These are phyloP conservation scores for Axea sp. DNA, from an alignment of 2,888 invertebrate species.

Conservation along the genomic window DNA sequence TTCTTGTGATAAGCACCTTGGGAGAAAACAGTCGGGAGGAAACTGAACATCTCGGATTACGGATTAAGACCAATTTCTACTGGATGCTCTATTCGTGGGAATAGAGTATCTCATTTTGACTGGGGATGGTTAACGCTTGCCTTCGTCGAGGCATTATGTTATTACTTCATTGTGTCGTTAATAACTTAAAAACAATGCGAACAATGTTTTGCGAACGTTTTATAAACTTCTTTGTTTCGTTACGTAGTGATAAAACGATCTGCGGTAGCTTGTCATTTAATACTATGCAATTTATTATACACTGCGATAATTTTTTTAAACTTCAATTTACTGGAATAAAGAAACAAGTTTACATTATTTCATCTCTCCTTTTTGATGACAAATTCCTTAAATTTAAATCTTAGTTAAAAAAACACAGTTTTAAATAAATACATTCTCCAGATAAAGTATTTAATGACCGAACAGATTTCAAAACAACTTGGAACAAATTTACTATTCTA, in stretches of 20 bases:
- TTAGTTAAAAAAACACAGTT: too few relatives aligned
- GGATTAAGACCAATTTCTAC: constrained; percentile 78
- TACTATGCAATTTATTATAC: constrained; percentile 26
- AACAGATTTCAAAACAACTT: too few relatives aligned
- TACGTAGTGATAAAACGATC: constrained; percentile 9
- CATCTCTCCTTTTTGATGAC: too few relatives aligned
- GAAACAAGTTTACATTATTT: too few relatives aligned
- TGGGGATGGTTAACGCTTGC: constrained; percentile 50
- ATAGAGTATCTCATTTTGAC: constrained; percentile 72
- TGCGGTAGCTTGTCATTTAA: constrained; percentile 11
- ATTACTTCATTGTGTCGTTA: constrained; percentile 59
- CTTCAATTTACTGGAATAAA: too few relatives aligned
- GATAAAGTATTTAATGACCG: too few relatives aligned
- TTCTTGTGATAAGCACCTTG: constrained; percentile 61
- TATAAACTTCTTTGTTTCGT: constrained; percentile 36
- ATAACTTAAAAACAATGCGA: constrained; percentile 56
- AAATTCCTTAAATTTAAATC: too few relatives aligned
- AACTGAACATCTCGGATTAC: constrained; percentile 76
- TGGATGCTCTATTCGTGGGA: constrained; percentile 72
- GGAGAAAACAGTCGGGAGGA: constrained; percentile 74
- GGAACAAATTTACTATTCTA: too few relatives aligned
- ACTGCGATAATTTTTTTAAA: constrained; percentile 25
- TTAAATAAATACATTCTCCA: too few relatives aligned
- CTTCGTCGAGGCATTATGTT: constrained; percentile 45
- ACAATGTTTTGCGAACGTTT: constrained; percentile 38